These are phyloP conservation scores for Martes martes DNA, from an alignment of 2,113 vertebrate genomes.

Conservation along the genomic window DNA sequence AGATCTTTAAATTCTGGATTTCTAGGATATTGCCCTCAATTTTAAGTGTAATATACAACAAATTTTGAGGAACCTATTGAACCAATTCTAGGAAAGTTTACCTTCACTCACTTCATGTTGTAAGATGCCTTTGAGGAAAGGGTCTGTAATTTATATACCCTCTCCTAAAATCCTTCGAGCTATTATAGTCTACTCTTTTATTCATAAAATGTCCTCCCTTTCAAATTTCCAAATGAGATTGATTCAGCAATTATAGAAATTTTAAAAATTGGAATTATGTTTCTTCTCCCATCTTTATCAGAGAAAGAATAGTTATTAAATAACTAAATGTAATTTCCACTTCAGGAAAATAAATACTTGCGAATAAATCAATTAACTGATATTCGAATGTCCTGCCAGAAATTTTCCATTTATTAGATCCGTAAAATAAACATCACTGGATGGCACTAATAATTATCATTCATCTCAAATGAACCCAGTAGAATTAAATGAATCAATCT, in stretches of 20 bases:
- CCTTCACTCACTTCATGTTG: neutral
- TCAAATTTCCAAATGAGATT: neutral
- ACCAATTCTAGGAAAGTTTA: neutral
- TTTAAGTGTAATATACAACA: neutral
- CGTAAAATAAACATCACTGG: slow-evolving; percentile 8
- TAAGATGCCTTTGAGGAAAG: neutral
- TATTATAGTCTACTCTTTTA: neutral
- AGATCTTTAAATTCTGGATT: slow-evolving; percentile 19
- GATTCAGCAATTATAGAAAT: neutral
- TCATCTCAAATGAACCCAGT: slow-evolving; percentile 10
- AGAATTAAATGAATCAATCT: neutral
- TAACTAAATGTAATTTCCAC: slow-evolving; percentile 35
- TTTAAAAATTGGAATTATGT: neutral
- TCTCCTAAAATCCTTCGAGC: neutral
- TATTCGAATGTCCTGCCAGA: neutral
- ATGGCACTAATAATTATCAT: slow-evolving; percentile 9
- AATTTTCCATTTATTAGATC: slow-evolving; percentile 20
- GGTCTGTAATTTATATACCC: neutral
- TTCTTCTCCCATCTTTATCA: neutral
- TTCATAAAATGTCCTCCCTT: neutral
- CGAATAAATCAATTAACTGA: slow-evolving; percentile 28
- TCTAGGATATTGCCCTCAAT: neutral
- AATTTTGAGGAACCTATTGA: neutral
- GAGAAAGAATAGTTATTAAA: slow-evolving; percentile 43
- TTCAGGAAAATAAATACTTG: slow-evolving; percentile 37